Base-by-base conservation (phyloP, 2,797 vertebrate species). In the Acrocephalus scirpaceus region DNA sequence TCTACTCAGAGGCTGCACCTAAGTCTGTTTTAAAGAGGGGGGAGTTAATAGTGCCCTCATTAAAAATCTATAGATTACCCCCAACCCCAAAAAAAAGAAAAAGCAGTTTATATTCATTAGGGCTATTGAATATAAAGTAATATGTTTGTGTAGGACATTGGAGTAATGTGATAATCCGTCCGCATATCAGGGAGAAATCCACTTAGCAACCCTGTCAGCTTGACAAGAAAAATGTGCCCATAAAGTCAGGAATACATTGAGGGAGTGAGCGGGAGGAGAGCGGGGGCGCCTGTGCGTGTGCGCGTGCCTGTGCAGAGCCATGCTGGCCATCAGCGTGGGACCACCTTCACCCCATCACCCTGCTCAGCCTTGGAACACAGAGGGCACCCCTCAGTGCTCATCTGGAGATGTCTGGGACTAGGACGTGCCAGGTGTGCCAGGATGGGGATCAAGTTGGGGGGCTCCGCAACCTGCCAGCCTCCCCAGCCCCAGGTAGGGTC, bases 91-190 rank as follows among this genome's bases (percentile, higher is more conserved):
- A 96, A 96, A 96, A 95, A 94, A 97, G 93, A 93, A 96, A 98
- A 98, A 98, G 98, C 98, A 98, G 98, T 99, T 99, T 99, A 98
- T 99, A 98, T 99, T 99, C 98, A 99, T 99, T 99, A 99, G 98
- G 97, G 94, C 97, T 98, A 98, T 98, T 97, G 98, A 98, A 98
- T 98, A 98, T 97, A 98, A 98, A 98, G 98, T 98, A 98, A 98
- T 98, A 98, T 98, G 97, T 98, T 97, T 97, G 97, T 98, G 98
- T 98, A 97, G 97, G 97, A 98, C 98, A 98, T 97, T 97, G 96
- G 94, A 97, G 96, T 98, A 98, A 98, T 98, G 97, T 97, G 98
- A 98, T 98, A 97, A 97, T 97, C 98, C 97, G 96, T 96, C 97
- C 94, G 96, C 97, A 96, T 96, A 98, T 96, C 96, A 97, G 97